Conservation (phyloP, 2,113 vertebrate genomes). For the Ammodytes dubius region DNA sequence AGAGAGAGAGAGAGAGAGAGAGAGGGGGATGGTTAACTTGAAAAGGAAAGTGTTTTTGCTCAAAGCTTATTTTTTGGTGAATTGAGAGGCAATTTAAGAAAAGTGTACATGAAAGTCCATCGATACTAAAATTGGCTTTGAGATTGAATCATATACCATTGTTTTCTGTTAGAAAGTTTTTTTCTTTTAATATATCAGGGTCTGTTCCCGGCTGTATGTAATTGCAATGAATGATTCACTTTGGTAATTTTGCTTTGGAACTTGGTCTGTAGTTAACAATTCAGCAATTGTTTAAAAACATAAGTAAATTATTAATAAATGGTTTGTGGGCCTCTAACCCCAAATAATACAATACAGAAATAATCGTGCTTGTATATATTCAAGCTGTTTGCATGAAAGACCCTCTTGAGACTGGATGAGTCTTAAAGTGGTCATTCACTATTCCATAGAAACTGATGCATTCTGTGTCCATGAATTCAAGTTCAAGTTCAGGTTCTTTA, state of each 20-base stretch:
- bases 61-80: slow-evolving; percentile 33
- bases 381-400: background rate
- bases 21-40: background rate
- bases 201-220: background rate
- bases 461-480: background rate
- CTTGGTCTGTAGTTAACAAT: background rate
- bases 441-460: background rate
- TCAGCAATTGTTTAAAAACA: background rate
- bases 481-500: background rate
- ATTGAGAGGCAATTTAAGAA: slow-evolving; percentile 43
- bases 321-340: background rate
- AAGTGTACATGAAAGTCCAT: slow-evolving; percentile 55
- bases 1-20: background rate
- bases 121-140: slow-evolving; percentile 51
- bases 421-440: background rate
- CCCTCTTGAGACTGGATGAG: no score
- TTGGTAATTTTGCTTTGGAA: background rate
- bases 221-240: slow-evolving; percentile 24
- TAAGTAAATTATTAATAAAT: background rate
- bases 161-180: slow-evolving; percentile 24
- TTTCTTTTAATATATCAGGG: background rate
- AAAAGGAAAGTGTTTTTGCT: slow-evolving; percentile 34
- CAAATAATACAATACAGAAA: background rate
- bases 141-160: slow-evolving; percentile 21
- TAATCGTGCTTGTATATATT: background rate